Evolutionary conservation across 2,113 vertebrate genomes (phyloP), one percentile per base, ranked within the genome.

Genomic region (Halcyon malimbica): DNA sequence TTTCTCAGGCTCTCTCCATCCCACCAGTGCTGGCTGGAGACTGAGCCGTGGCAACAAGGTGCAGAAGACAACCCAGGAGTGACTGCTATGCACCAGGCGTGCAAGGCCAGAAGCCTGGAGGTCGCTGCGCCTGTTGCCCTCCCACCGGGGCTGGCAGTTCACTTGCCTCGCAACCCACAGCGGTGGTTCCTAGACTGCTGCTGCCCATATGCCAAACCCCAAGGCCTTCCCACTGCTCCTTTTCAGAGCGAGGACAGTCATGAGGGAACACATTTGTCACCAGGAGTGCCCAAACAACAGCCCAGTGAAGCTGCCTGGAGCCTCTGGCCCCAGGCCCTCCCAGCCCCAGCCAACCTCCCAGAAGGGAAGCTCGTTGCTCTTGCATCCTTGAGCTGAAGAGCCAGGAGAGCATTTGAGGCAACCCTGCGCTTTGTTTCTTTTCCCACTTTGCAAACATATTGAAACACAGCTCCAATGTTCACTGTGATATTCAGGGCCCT

Each of bases 331-430:
- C 28, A 54, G 21, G 39, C 35, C 23, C n/a, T 54, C 50, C 74
- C 67, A 42, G 3, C 5, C 39, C 56, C 69, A 74, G 78, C 54
- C 50, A 64, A 56, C 6, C 23, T 51, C 39, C 50, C 31, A 17
- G 0, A 0, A 25, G 29, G n/a, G 51, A 78, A 42, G 17, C 56
- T 57, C 0, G 0, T 0, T 48, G 67, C 31, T 10, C 50, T 28
- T 42, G 18, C 21, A 28, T 9, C 42, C 48, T 26, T 9, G 15
- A n/a, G 46, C 29, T 48, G 65, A 44, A 19, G n/a, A 63, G 33
- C 28, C 7, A 11, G 57, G 31, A n/a, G 33, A 44, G 46, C 37
- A 51, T 42, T 21, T 44, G 2, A 64, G 42, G 50, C 44, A 53
- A 7, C 16, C 28, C 76, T 6, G 16, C 2, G 63, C 4, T 2